Conservation (phyloP, 1,140 invertebrate genomes). For the Achroia grisella region DNA sequence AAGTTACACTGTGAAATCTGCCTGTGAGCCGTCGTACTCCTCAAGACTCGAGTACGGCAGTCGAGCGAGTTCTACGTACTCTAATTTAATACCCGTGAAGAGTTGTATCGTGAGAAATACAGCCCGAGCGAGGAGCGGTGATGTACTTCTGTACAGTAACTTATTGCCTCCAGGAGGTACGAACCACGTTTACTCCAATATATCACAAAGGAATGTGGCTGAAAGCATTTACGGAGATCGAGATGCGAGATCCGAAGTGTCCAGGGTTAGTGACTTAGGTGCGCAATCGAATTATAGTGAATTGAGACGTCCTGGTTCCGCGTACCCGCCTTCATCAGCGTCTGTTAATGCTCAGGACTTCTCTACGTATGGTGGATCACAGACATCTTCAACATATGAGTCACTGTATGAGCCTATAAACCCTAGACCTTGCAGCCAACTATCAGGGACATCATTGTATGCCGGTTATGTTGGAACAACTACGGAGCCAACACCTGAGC, state of each 20-base stretch:
- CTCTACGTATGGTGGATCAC: constrained; percentile 77
- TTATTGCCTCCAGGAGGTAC: constrained; percentile 64
- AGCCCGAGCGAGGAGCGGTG: constrained; percentile 59
- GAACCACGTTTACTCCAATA: constrained; percentile 72
- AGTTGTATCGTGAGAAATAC: constrained; percentile 69
- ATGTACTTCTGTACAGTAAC: constrained; percentile 74
- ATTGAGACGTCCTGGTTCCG: constrained; percentile 76
- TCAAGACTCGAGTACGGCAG: constrained; percentile 60
- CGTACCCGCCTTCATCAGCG: constrained; percentile 66
- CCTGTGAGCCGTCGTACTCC: constrained; percentile 66
- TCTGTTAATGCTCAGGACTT: constrained; percentile 73
- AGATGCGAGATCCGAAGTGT: constrained; percentile 55
- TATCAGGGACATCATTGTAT: constrained; percentile 84
- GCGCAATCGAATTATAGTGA: constrained; percentile 88
- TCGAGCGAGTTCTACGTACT: constrained; percentile 60
- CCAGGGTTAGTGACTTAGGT: constrained; percentile 55
- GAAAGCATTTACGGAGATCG: constrained; percentile 68
- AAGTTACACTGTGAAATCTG: constrained; percentile 64
- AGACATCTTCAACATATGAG: constrained; percentile 87
- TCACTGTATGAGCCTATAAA: constrained; percentile 95
- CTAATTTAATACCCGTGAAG: constrained; percentile 67
- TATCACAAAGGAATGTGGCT: constrained; percentile 41
- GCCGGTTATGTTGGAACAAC: constrained; percentile 86
- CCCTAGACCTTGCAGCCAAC: constrained; percentile 86
- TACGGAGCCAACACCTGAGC: constrained; percentile 82